A percentile compares a stretch with the other conserved stretches of the same genome.
Evolutionary conservation across 23 tunicate genomes (phyloP).

Genomic region (Botrylloides violaceus): DNA sequence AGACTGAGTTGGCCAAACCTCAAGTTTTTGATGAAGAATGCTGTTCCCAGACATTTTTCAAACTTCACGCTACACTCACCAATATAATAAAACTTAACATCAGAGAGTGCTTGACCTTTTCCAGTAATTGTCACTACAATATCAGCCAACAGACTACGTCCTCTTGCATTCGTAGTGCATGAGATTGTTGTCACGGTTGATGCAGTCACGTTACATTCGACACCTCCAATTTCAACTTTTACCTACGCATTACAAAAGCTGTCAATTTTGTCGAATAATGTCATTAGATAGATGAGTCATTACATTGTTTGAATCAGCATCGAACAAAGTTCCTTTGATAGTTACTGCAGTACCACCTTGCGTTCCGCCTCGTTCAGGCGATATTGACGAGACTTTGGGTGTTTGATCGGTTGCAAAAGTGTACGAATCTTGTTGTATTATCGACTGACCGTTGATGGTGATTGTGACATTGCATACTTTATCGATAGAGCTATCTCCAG

Average conservation of each 20-base stretch:
- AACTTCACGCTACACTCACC: slow-evolving; percentile 31
- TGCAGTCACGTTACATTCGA: slow-evolving; percentile 21
- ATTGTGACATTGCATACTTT: slow-evolving; percentile 29
- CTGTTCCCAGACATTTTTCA: neutral
- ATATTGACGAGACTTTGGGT: slow-evolving; percentile 20
- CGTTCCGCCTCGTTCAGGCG: slow-evolving; percentile 46
- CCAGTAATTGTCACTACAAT: slow-evolving; percentile 28
- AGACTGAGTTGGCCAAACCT: no score
- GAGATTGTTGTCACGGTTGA: slow-evolving; percentile 24
- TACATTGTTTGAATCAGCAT: neutral
- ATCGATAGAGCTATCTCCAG: neutral
- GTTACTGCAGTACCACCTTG: slow-evolving; percentile 48
- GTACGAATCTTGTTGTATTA: slow-evolving; percentile 2
- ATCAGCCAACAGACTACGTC: slow-evolving; percentile 4
- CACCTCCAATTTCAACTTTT: slow-evolving; percentile 38
- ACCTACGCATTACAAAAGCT: slow-evolving; percentile 10
- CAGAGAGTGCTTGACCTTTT: slow-evolving; percentile 36
- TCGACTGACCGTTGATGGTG: neutral
- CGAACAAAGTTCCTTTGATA: slow-evolving; percentile 34
- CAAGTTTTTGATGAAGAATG: no score
- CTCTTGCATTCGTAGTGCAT: slow-evolving; percentile 32
- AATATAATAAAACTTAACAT: slow-evolving; percentile 34
- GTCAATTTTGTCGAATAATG: no score
- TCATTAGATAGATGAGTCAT: no score
- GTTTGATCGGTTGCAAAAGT: slow-evolving; percentile 32